A percentile compares a stretch with the other conserved stretches of the same genome.
phyloP scores from a whole-genome alignment of 1,140 invertebrate species.

The Laodelphax striatellus region DNA sequence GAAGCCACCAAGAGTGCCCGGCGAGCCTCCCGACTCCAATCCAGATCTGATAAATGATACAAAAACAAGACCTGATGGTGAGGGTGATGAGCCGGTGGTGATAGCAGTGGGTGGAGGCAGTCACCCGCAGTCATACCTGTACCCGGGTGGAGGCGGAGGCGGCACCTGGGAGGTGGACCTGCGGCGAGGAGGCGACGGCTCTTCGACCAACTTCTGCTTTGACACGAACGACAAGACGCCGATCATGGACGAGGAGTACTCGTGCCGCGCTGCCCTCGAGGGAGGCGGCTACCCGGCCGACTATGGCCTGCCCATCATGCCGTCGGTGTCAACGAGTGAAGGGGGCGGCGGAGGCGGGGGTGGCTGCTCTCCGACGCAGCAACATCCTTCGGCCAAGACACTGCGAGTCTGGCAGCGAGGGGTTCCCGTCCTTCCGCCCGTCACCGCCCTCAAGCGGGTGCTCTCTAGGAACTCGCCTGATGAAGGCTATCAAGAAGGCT shows the following conservation, averaged over 20 bases:
- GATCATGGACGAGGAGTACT: conserved; percentile 46
- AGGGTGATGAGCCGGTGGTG: conserved; percentile 1
- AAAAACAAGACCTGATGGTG: conserved; percentile 12
- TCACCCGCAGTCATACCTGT: conserved; percentile 34
- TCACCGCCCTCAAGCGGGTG: conserved; percentile 65
- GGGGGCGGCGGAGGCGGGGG: conserved; percentile 23
- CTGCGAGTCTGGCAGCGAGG: conserved; percentile 74
- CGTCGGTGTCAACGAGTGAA: conserved; percentile 27
- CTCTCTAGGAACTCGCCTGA: conserved; percentile 72
- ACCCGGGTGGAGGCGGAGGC: conserved; percentile 53
- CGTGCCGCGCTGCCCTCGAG: conserved; percentile 25
- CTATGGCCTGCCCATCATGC: conserved; percentile 59
- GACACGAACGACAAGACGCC: conserved; percentile 60
- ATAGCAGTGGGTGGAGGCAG: background rate
- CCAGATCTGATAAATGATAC: conserved; percentile 75
- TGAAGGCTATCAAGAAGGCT: conserved; percentile 83
- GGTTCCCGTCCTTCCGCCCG: conserved; percentile 67
- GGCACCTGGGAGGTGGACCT: conserved; percentile 36
- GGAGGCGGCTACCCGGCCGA: conserved; percentile 54
- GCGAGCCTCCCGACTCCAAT: conserved; percentile 49
- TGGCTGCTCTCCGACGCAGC: conserved; percentile 27
- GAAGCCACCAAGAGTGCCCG: conserved; percentile 12
- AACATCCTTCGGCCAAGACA: conserved; percentile 52
- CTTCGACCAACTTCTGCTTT: conserved; percentile 35
- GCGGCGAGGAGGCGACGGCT: conserved; percentile 35